A percentile compares a stretch with the other conserved stretches of the same genome.
phyloP scores from a whole-genome alignment of 2,888 invertebrate genomes.

The Eustalomyia histrio region DNA sequence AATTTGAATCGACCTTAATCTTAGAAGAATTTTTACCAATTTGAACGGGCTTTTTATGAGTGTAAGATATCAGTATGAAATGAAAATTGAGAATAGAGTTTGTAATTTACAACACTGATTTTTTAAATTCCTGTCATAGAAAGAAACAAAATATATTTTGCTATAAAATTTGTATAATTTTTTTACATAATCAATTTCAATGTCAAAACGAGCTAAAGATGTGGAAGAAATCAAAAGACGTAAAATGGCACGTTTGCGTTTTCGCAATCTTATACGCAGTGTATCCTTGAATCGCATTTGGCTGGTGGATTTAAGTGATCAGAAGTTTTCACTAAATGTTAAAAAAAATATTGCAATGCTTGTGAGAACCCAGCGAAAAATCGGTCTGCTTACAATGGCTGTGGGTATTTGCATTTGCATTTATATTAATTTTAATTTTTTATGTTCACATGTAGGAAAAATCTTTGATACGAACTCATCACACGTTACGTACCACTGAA shows the following conservation, averaged over 20 bases:
- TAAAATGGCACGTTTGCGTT: slow-evolving; percentile 81
- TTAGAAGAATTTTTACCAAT: too few species aligned
- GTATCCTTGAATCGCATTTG: slow-evolving; percentile 81
- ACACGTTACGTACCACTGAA: slow-evolving; percentile 81
- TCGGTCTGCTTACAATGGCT: slow-evolving; percentile 80
- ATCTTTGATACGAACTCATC: slow-evolving; percentile 82
- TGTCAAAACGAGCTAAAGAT: slow-evolving; percentile 66
- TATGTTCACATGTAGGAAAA: slow-evolving; percentile 83
- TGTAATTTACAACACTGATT: too few species aligned
- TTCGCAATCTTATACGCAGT: slow-evolving; percentile 81
- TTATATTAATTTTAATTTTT: slow-evolving; percentile 33
- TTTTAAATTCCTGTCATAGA: too few species aligned
- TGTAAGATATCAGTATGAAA: too few species aligned
- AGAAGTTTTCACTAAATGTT: slow-evolving; percentile 67
- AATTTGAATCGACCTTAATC: too few species aligned
- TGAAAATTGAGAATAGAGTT: too few species aligned
- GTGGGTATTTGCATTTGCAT: slow-evolving; percentile 72
- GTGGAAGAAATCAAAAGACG: slow-evolving; percentile 71
- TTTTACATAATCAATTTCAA: neutral
- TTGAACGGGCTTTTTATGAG: too few species aligned
- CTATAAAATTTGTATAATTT: neutral
- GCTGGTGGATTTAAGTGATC: slow-evolving; percentile 68
- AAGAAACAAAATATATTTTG: neutral
- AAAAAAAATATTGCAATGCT: slow-evolving; percentile 82
- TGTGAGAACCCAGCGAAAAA: slow-evolving; percentile 80